These are phyloP conservation scores for Otolemur garnettii DNA, from an alignment of 2,113 vertebrate genomes.

Conservation along the genomic window DNA sequence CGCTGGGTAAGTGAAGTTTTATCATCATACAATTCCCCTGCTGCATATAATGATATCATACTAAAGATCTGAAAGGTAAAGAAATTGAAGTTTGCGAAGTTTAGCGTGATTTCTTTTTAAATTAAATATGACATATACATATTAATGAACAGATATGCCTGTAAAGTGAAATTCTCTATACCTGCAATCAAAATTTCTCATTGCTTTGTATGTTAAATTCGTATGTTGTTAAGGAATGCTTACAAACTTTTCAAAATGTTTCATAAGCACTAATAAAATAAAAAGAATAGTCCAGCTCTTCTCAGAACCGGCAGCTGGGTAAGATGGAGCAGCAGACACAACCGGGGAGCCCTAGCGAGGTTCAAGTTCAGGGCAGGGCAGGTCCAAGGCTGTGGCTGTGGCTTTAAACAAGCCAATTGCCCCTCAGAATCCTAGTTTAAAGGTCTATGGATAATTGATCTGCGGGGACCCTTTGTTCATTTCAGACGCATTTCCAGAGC, in stretches of 20 bases:
- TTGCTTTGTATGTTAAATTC: background rate
- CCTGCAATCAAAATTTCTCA: slow-evolving; percentile 12
- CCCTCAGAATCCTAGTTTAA: background rate
- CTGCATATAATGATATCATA: background rate
- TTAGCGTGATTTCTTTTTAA: slow-evolving; percentile 34
- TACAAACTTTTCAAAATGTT: background rate
- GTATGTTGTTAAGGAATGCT: background rate
- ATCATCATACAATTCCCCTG: background rate
- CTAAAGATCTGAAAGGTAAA: background rate
- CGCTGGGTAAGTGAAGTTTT: background rate
- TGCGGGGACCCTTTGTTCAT: background rate
- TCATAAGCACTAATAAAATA: background rate
- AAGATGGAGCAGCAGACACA: background rate
- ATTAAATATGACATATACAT: background rate
- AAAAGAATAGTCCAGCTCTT: background rate
- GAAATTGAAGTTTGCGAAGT: slow-evolving; percentile 46
- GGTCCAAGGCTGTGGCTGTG: background rate
- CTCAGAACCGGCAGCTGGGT: background rate
- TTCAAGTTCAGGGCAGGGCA: background rate
- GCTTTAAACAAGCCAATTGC: background rate
- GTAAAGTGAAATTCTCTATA: background rate
- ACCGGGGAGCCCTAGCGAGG: too few species aligned
- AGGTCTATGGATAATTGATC: background rate
- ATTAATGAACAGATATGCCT: slow-evolving; percentile 35
- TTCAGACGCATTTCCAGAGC: background rate